phyloP scores from a whole-genome alignment of 2,797 vertebrate species.

The Dipus sagitta region DNA sequence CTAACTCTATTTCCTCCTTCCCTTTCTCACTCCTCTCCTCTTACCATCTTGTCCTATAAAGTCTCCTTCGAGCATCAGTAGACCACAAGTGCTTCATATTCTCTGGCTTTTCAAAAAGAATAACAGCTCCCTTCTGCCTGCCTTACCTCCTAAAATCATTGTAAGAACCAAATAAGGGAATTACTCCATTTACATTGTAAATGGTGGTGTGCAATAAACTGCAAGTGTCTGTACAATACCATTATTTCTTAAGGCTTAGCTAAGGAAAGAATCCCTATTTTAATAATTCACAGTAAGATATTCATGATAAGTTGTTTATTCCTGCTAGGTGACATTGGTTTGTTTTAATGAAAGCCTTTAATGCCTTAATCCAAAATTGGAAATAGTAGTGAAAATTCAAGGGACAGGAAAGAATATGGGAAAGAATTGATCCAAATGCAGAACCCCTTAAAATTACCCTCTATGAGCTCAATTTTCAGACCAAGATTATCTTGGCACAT shows the following conservation, averaged over 20 bases:
- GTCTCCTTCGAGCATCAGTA: background rate
- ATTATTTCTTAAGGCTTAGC: slow-evolving; percentile 61
- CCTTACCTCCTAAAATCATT: background rate
- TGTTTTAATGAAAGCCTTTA: slow-evolving; percentile 48
- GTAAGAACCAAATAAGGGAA: slow-evolving; percentile 13
- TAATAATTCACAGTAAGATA: slow-evolving; percentile 76
- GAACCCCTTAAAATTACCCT: background rate
- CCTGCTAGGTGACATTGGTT: slow-evolving; percentile 60
- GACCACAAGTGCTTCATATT: background rate
- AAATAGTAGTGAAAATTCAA: slow-evolving; percentile 54
- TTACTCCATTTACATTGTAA: slow-evolving; percentile 24
- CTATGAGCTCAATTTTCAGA: slow-evolving; percentile 21
- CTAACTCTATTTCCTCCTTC: background rate
- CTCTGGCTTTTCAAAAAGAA: background rate
- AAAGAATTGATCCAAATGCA: background rate
- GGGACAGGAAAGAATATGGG: background rate
- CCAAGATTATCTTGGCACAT: background rate
- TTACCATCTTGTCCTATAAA: background rate
- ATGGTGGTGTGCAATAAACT: background rate
- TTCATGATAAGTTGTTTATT: slow-evolving; percentile 62
- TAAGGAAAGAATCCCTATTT: slow-evolving; percentile 56
- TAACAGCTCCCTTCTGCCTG: background rate
- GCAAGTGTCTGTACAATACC: slow-evolving; percentile 33
- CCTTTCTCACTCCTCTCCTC: background rate
- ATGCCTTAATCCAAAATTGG: slow-evolving; percentile 53